Evolutionary conservation across 2,113 vertebrate species (phyloP), one percentile per base, ranked within the genome.

Genomic region (Lamprologus tigripictilis): DNA sequence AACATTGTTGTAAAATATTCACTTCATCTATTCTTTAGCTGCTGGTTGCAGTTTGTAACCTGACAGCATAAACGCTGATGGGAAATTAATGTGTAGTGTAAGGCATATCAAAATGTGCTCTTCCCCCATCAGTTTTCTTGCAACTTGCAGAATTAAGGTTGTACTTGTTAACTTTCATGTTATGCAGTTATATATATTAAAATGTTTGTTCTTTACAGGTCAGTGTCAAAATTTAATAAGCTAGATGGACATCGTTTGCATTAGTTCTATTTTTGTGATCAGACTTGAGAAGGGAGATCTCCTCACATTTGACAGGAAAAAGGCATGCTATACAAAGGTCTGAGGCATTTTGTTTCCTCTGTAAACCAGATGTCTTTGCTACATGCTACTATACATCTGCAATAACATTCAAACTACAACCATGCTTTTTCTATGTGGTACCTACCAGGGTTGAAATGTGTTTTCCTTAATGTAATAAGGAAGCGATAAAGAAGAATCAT

Each of bases 341-440:
- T 86, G 85, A 91, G 84, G 76, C 47, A 4, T 58, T 86, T 63
- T 63, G 53, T 80, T 85, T 91, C 83, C 84, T 11, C 16, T n/a
- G 79, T 80, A 49, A 49, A 17, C 61, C 13, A 81, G 73, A 93
- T 82, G 58, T 88, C 89, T 92, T 91, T 66, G 37, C 85, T 89
- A 87, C n/a, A 86, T 90, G 92, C 83, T 45, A 8, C 80, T 66
- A 9, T 86, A 82, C 73, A 73, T 89, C 68, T 87, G 88, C 47
- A 61, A 7, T 63, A 82, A 80, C 86, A 61, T 73, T 79, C 16
- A 31, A 19, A 78, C 23, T 78, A 12, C 23, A 28, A 47, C 71
- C 37, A 19, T 8, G 4, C 23, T 82, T 45, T 33, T 28, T 21
- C 26, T 21, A 3, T 63, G 23, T 57, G 2, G 6, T 49, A 31